Evolutionary conservation across 1,140 invertebrate genomes (phyloP).

Genomic region (Conopomorpha cramerella): DNA sequence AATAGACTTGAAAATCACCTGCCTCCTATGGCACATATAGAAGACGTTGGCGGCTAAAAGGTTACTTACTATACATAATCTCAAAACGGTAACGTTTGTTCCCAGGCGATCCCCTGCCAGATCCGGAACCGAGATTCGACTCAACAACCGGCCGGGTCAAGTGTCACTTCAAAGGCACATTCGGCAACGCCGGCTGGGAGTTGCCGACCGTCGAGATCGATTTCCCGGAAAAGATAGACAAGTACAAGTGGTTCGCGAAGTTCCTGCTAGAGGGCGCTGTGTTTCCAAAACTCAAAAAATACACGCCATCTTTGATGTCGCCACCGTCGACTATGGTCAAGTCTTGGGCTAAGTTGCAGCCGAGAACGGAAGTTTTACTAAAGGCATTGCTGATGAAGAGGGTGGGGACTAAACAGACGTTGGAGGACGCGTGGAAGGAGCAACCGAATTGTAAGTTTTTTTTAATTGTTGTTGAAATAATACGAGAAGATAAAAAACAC

Average conservation of each 20-base stretch:
- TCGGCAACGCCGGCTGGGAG: conserved; percentile 80
- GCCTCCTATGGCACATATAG: too few relatives aligned
- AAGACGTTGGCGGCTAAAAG: too few relatives aligned
- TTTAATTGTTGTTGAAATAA: too few relatives aligned
- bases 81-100: too few relatives aligned
- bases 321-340: conserved; percentile 81
- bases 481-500: too few relatives aligned
- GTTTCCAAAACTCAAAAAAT: conserved; percentile 71
- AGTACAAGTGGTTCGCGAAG: conserved; percentile 81
- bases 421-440: conserved; percentile 70
- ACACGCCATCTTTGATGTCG: conserved; percentile 68
- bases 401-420: conserved; percentile 65
- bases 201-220: conserved; percentile 78
- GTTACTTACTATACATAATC: too few relatives aligned
- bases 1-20: too few relatives aligned
- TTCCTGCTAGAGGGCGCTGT: conserved; percentile 85
- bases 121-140: conserved; percentile 65
- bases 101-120: conserved; percentile 54
- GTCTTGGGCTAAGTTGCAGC: conserved; percentile 86
- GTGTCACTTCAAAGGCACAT: conserved; percentile 80
- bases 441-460: conserved; percentile 75
- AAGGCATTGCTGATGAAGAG: conserved; percentile 69
- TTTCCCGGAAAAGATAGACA: conserved; percentile 74
- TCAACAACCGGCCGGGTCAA: conserved; percentile 68
- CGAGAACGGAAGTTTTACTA: conserved; percentile 76